Evolutionary conservation across 2,888 invertebrate genomes (phyloP).

Genomic region (Mesorhabditis spiculigera): DNA sequence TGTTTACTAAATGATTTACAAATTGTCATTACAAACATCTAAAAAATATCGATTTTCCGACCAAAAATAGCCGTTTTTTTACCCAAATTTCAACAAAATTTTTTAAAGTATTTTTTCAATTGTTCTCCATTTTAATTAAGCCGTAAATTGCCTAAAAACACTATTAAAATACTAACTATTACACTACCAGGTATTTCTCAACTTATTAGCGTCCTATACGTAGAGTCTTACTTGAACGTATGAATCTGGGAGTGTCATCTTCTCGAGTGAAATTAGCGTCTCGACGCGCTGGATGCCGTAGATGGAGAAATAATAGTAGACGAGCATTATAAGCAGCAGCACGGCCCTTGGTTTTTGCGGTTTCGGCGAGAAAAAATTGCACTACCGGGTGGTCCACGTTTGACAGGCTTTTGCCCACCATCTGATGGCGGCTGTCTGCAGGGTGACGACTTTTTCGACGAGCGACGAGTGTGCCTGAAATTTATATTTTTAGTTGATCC

Average conservation of each 20-base stretch:
- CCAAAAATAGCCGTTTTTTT: no score
- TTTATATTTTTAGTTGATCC: no score
- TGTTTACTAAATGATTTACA: no score
- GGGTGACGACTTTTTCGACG: slow-evolving; percentile 30
- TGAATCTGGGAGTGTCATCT: slow-evolving; percentile 54
- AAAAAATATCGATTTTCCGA: no score
- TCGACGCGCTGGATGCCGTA: slow-evolving; percentile 39
- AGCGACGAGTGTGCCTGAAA: slow-evolving; percentile 20
- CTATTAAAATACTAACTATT: no score
- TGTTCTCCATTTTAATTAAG: background rate
- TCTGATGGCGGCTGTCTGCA: slow-evolving; percentile 20
- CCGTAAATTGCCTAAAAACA: background rate
- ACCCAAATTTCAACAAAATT: no score
- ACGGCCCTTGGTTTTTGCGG: background rate
- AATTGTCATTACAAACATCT: no score
- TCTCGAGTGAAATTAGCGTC: slow-evolving; percentile 50
- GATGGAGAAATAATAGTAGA: slow-evolving; percentile 42
- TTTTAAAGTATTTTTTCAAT: background rate
- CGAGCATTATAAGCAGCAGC: slow-evolving; percentile 29
- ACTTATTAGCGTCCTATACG: background rate
- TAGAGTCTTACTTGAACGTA: slow-evolving; percentile 45
- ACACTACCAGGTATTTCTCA: background rate
- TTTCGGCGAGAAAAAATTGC: background rate
- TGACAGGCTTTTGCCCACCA: slow-evolving; percentile 29
- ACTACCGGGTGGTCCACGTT: slow-evolving; percentile 30